Conservation (phyloP, 2,888 invertebrate species). For the Ennomos fuscantarius region DNA sequence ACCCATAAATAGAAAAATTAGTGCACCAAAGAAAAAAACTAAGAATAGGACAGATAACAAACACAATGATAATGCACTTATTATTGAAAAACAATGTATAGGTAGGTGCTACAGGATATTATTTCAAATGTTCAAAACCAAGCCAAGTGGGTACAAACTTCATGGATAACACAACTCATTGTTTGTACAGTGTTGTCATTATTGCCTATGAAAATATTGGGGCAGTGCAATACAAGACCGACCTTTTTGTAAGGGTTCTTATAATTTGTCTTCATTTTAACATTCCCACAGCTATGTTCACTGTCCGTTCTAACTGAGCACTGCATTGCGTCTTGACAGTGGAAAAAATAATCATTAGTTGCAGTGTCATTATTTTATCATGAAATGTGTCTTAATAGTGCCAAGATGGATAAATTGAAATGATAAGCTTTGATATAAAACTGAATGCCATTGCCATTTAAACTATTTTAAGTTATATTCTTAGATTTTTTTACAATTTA, state of each 20-base stretch:
- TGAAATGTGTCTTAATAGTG: conserved; percentile 1
- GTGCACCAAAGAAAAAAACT: no score
- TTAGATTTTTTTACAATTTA: no score
- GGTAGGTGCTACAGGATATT: no score
- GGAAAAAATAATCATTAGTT: conserved; percentile 64
- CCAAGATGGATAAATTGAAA: conserved; percentile 1
- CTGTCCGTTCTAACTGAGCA: conserved; percentile 77
- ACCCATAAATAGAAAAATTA: no score
- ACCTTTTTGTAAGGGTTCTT: conserved; percentile 81
- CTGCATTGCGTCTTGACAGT: conserved; percentile 80
- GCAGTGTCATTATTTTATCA: conserved; percentile 9
- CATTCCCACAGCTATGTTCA: conserved; percentile 71
- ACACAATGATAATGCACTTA: conserved; percentile 25
- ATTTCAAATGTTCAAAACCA: conserved; percentile 1
- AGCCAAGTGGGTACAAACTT: neutral
- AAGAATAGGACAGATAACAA: neutral
- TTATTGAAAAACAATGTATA: conserved; percentile 6
- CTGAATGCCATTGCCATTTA: no score
- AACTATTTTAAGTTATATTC: no score
- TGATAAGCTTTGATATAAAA: no score
- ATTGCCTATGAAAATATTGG: conserved; percentile 63
- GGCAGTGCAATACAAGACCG: conserved; percentile 55
- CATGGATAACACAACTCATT: conserved; percentile 1
- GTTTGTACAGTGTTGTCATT: conserved; percentile 26
- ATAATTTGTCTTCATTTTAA: conserved; percentile 79